phyloP scores from a whole-genome alignment of 1,140 invertebrate species.

The Sinella curviseta region DNA sequence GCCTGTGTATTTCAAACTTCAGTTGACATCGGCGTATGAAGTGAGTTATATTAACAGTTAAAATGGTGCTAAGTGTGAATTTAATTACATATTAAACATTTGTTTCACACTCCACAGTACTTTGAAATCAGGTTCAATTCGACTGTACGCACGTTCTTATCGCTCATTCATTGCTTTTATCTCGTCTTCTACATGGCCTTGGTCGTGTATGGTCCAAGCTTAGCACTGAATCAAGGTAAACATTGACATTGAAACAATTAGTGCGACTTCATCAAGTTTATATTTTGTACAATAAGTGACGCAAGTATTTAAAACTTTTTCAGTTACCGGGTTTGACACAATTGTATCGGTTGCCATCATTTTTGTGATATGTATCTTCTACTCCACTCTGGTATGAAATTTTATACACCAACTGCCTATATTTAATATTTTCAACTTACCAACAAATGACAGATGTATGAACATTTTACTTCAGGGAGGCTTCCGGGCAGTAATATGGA shows the following conservation, averaged over 20 bases:
- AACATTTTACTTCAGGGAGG: conserved; percentile 7
- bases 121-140: conserved; percentile 35
- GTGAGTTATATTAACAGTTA: conserved; percentile 61
- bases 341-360: conserved; percentile 57
- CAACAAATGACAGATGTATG: too few relatives aligned
- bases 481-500: conserved; percentile 65
- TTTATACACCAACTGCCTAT: not conserved
- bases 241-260: not conserved
- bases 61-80: too few relatives aligned
- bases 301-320: too few relatives aligned
- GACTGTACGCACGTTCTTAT: conserved; percentile 17
- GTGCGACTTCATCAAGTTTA: too few relatives aligned
- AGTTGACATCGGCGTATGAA: conserved; percentile 86
- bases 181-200: conserved; percentile 37
- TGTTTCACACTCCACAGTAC: conserved; percentile 10
- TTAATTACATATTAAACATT: not conserved
- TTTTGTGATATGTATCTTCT: conserved; percentile 61
- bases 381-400: conserved; percentile 57
- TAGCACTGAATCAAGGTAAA: conserved; percentile 57
- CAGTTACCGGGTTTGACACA: conserved; percentile 58
- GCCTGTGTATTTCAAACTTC: conserved; percentile 83
- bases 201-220: conserved; percentile 40
- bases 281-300: too few relatives aligned
- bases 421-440: not conserved
- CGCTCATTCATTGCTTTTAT: conserved; percentile 32